phyloP scores from a whole-genome alignment of 2,113 vertebrate species.

The Corapipo altera region DNA sequence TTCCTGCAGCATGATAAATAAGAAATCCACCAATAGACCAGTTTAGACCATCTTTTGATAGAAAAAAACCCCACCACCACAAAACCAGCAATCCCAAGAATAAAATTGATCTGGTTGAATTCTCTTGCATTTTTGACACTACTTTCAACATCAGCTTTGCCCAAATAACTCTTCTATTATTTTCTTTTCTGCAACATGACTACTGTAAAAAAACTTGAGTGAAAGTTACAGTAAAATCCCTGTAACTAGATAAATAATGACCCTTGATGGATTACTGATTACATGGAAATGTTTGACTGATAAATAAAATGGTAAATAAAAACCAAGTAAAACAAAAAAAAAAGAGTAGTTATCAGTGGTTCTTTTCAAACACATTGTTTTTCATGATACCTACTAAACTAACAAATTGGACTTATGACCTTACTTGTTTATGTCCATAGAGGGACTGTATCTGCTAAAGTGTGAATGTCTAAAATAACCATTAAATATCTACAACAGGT shows the following conservation, averaged over 20 bases:
- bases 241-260: conserved; percentile 15
- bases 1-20: conserved; percentile 47
- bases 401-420: neutral
- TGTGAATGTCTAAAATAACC: conserved; percentile 39
- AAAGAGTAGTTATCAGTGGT: neutral
- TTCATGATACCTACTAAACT: neutral
- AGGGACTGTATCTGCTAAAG: conserved; percentile 26
- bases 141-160: neutral
- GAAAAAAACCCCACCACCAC: neutral
- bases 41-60: conserved; percentile 29
- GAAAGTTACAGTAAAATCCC: conserved; percentile 20
- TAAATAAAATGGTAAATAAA: conserved; percentile 6
- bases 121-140: conserved; percentile 6
- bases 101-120: neutral
- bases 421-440: neutral
- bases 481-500: conserved; percentile 28
- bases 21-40: conserved; percentile 22
- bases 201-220: neutral
- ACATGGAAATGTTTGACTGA: neutral
- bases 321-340: neutral
- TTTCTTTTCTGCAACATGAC: neutral
- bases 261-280: neutral
- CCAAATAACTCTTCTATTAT: neutral
- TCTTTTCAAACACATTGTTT: neutral
- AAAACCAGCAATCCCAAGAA: neutral